Base-by-base conservation (phyloP, 1,140 invertebrate genomes). In the Drosophila carrolli region DNA sequence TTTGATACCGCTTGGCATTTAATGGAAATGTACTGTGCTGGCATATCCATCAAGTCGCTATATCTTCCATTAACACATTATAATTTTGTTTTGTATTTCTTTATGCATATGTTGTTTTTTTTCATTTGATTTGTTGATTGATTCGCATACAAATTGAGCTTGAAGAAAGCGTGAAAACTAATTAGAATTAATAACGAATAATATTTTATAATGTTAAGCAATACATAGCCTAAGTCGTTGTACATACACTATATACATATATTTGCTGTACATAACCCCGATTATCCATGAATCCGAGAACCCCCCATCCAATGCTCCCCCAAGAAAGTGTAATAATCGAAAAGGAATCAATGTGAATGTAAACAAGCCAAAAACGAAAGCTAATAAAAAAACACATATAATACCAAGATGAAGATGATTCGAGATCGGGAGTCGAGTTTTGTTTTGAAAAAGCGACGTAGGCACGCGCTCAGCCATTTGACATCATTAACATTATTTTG, bases 361-460 rank as follows among this genome's bases (percentile, higher is more conserved):
- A 88, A 88, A 88, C 79, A 88, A 83, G 76, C 83, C 83, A 86
- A 88, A 88, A 86, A 73, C 60, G 54, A 83, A 86, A 83, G 53
- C 76, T 67, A 74, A 78, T 74, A 61, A 81, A 81, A 75, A 47
- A 51, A 54, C 41, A 55, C 29, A 43, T 37, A 35, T 35, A 53
- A 27, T 44, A 71, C 37, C 44, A 35, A 37, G 51, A 40, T 56
- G 40, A 62, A 73, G 60, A 50, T 23, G 23, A 70, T 71, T 71
- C 29, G 35, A 51, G 66, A 48, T 55, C 48, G 23, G 32, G 29
- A 29, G 32, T 35, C 47, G 16, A 41, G 53, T 10, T 35, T 19
- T n/a, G 23, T 40, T 40, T 40, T 16, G 13, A 23, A 53, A 27
- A 9, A 61, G 16, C 10, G 7, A 27, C 29, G 16, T 13, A 40